Percentiles rank a stretch among this genome's conserved stretches.
Evolutionary conservation across 1,140 invertebrate species (phyloP).

Genomic region (Popillia japonica): DNA sequence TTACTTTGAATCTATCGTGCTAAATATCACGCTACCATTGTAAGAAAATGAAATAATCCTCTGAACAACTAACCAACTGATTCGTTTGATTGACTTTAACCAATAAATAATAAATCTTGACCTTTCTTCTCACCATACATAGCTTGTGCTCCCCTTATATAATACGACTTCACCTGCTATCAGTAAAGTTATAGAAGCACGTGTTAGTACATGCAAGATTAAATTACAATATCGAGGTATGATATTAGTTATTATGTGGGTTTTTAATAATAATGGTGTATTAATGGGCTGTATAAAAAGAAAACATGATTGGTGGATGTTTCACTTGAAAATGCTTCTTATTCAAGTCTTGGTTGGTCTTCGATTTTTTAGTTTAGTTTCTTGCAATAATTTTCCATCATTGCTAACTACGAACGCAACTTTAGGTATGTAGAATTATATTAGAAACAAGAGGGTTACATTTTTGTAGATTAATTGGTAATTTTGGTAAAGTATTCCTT

Average conservation of each 20-base stretch:
- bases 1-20: not conserved
- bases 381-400: slow-evolving; percentile 70
- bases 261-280: slow-evolving; percentile 9
- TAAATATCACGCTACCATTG: not conserved
- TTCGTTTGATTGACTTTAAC: slow-evolving; percentile 15
- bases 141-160: not conserved
- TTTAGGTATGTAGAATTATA: slow-evolving; percentile 64
- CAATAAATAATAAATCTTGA: slow-evolving; percentile 26
- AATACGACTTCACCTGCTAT: not conserved
- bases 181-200: not conserved
- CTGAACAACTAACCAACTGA: not conserved
- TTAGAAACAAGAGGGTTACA: too few species aligned
- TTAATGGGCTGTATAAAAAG: not conserved
- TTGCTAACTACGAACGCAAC: slow-evolving; percentile 74
- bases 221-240: not conserved
- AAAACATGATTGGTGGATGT: not conserved
- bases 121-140: not conserved
- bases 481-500: too few species aligned
- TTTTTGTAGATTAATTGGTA: too few species aligned
- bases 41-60: not conserved
- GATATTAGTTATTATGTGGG: not conserved
- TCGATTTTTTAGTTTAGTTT: not conserved
- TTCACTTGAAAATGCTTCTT: not conserved
- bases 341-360: not conserved
- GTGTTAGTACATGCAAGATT: slow-evolving; percentile 1